Percentiles rank a stretch among this genome's conserved stretches.
phyloP scores from a whole-genome alignment of 2,113 vertebrate genomes.

The Ictalurus punctatus region DNA sequence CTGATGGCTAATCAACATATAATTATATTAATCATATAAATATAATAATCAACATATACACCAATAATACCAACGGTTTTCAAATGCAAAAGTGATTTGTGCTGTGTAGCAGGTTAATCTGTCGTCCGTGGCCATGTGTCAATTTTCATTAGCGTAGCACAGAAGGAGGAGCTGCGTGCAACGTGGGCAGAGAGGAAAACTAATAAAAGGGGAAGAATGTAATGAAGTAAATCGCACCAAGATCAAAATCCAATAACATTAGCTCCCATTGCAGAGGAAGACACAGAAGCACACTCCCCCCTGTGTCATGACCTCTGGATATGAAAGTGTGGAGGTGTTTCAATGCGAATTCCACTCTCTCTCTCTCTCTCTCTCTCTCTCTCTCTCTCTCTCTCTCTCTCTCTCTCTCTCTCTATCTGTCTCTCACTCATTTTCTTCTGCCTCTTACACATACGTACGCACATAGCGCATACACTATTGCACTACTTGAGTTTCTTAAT shows the following conservation, averaged over 20 bases:
- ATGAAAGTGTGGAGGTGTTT: slow-evolving; percentile 35
- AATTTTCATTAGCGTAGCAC: neutral
- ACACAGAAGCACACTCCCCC: neutral
- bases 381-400: neutral
- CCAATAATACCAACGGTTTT: neutral
- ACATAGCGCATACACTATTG: neutral
- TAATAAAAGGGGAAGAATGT: slow-evolving; percentile 26
- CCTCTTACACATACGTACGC: neutral
- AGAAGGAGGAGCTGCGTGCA: neutral
- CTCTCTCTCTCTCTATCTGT: neutral
- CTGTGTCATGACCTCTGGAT: slow-evolving; percentile 22
- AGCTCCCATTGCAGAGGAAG: neutral
- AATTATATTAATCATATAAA: no score
- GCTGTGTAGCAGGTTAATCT: neutral
- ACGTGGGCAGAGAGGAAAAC: neutral
- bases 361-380: neutral
- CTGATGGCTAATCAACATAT: neutral
- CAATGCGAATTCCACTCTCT: slow-evolving; percentile 13
- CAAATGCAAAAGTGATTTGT: neutral
- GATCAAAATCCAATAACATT: slow-evolving; percentile 40
- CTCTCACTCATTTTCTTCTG: neutral
- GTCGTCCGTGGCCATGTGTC: neutral
- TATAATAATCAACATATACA: neutral
- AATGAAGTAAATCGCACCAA: slow-evolving; percentile 26
- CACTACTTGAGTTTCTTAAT: neutral